These are phyloP conservation scores for Silurus asotus DNA, from an alignment of 2,113 vertebrate genomes.

Conservation along the genomic window DNA sequence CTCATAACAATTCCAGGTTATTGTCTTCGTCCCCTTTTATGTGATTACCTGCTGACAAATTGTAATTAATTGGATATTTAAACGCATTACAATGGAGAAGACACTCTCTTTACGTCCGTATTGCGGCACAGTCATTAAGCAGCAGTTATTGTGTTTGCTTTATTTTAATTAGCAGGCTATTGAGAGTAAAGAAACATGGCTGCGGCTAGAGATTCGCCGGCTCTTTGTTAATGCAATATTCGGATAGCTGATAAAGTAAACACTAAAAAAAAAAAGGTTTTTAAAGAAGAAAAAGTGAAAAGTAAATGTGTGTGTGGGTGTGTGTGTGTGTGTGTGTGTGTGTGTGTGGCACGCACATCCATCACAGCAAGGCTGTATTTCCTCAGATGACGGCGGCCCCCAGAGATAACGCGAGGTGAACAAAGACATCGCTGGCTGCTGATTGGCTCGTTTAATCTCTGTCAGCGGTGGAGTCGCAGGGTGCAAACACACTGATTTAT, in stretches of 20 bases:
- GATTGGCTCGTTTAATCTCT: conserved; percentile 60
- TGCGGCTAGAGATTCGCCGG: conserved; percentile 25
- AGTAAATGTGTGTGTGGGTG: background rate
- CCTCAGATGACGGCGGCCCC: conserved; percentile 50
- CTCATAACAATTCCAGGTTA: conserved; percentile 47
- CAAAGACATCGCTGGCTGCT: conserved; percentile 54
- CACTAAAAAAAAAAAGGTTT: conserved; percentile 18
- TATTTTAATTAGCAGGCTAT: conserved; percentile 57
- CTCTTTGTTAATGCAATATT: conserved; percentile 51
- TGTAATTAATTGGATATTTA: conserved; percentile 59
- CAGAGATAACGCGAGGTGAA: conserved; percentile 53
- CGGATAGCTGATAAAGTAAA: conserved; percentile 52
- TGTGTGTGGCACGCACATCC: conserved; percentile 46
- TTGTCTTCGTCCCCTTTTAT: conserved; percentile 43
- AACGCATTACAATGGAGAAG: conserved; percentile 43
- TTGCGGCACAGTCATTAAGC: conserved; percentile 53
- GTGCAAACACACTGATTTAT: conserved; percentile 55
- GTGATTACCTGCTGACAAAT: conserved; percentile 53
- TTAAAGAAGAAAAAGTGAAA: background rate
- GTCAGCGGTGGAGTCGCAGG: conserved; percentile 45
- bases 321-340: conserved; percentile 23
- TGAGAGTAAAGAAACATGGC: conserved; percentile 23
- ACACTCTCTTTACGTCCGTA: conserved; percentile 33
- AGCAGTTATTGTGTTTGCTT: conserved; percentile 55
- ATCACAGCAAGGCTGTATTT: conserved; percentile 48